Base-by-base conservation (phyloP, 2,113 vertebrate genomes). In the Lagopus leucura region DNA sequence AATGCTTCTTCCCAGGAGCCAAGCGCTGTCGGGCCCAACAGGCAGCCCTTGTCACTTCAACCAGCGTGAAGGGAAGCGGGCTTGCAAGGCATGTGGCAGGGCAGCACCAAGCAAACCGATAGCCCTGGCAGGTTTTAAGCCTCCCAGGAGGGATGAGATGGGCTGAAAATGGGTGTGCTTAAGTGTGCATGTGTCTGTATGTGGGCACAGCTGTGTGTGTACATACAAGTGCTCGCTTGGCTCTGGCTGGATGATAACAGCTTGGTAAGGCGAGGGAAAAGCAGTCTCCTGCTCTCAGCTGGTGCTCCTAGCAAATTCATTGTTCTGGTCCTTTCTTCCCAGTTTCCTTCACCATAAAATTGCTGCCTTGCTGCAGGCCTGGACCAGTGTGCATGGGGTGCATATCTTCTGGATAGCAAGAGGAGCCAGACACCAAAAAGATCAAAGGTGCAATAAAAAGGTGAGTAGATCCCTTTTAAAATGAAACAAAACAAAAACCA, bases 1-100 rank as follows among this genome's bases (percentile, higher is more conserved):
- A 96, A 95, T 93, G 22, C 81, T 84, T 67, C 93, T 93, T 93
- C 76, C 52, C 5, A 1, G 81, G 80, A 93, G 93, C 88, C 82
- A 91, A 75, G 73, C 0, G 1, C 69, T 72, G 67, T 83, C 52
- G 66, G 66, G 69, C 36, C 50, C 84, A 84, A 90, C 73, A 71
- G 81, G 84, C 67, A 47, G 52, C 52, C 61, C 4, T 28, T 69
- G 84, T 65, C 2, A 7, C 43, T 67, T 82, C 80, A 80, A 80
- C 71, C 88, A 78, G 54, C 6, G 1, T 3, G 6, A 48, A 84
- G 82, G 19, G 36, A 58, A 84, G 17, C 0, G 1, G 61, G 84
- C 15, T 0, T 63, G 48, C 27, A 47, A 74, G 42, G 74, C 42
- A n/a, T 57, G 73, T 38, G 75, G 28, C 47, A 50, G 61, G 76